Conservation (phyloP, 2,888 invertebrate genomes). For the Mactromeris polynyma region DNA sequence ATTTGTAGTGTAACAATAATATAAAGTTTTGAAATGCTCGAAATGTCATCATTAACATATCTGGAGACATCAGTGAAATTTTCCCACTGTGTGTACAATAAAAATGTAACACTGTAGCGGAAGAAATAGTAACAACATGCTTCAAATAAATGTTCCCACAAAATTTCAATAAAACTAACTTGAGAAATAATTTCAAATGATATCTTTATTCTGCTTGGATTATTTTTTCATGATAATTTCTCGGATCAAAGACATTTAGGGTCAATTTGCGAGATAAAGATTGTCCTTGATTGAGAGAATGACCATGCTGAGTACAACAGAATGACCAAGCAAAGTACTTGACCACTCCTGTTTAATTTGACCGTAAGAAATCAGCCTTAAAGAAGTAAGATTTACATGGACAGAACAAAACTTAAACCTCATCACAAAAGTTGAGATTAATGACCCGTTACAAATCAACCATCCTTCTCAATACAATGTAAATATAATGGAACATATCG, state of each 20-base stretch:
- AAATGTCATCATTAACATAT: too few relatives aligned
- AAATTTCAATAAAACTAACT: neutral
- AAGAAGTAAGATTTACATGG: neutral
- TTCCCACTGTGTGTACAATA: neutral
- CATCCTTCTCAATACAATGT: slow-evolving; percentile 16
- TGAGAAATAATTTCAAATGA: neutral
- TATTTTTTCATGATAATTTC: slow-evolving; percentile 9
- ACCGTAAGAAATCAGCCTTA: slow-evolving; percentile 1
- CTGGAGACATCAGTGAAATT: neutral
- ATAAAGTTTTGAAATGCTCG: too few relatives aligned
- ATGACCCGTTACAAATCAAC: slow-evolving; percentile 16
- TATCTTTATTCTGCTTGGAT: slow-evolving; percentile 1
- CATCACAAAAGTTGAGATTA: neutral
- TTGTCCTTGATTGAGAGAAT: neutral
- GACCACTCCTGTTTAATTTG: slow-evolving; percentile 13
- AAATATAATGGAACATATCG: neutral
- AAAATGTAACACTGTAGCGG: neutral
- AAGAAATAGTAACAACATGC: neutral
- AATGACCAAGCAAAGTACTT: neutral
- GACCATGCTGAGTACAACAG: neutral
- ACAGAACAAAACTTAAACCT: neutral
- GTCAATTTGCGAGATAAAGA: slow-evolving; percentile 2
- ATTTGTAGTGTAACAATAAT: too few relatives aligned
- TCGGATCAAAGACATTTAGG: neutral
- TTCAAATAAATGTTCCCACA: neutral